These are phyloP conservation scores for Halocynthia aurantium DNA, from an alignment of 23 tunicate species.

Conservation along the genomic window DNA sequence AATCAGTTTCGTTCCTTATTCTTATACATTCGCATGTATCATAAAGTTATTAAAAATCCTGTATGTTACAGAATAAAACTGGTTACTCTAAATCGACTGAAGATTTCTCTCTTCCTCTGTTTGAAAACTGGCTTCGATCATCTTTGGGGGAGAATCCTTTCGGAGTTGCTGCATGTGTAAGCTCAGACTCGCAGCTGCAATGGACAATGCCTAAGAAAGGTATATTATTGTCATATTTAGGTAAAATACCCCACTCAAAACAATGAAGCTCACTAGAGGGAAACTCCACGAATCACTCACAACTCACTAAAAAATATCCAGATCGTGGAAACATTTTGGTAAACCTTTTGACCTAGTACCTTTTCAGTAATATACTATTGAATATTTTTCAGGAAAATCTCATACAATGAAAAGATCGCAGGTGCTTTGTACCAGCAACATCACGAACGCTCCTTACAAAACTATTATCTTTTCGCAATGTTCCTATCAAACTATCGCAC, in stretches of 20 bases:
- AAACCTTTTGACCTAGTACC: too few relatives aligned
- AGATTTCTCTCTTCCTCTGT: conserved; percentile 31
- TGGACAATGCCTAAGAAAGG: conserved; percentile 34
- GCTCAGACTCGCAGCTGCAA: conserved; percentile 34
- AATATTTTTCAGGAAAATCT: background rate
- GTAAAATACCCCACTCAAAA: too few relatives aligned
- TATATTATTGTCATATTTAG: too few relatives aligned
- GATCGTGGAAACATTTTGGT: too few relatives aligned
- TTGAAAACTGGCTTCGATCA: conserved; percentile 50
- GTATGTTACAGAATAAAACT: conserved; percentile 10
- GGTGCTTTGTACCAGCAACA: conserved; percentile 23
- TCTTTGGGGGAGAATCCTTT: conserved; percentile 45
- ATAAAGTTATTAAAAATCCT: too few relatives aligned
- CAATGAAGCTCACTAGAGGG: too few relatives aligned
- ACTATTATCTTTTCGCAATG: conserved; percentile 47
- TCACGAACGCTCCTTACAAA: conserved; percentile 24
- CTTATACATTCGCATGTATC: too few relatives aligned
- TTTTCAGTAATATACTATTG: too few relatives aligned
- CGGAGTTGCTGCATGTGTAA: conserved; percentile 33
- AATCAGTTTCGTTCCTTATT: too few relatives aligned
- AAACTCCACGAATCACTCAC: too few relatives aligned
- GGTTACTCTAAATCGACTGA: conserved; percentile 41
- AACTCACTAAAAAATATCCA: too few relatives aligned
- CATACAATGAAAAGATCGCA: conserved; percentile 12
- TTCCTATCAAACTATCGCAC: conserved; percentile 71